Evolutionary conservation across 2,888 invertebrate genomes (phyloP).

Genomic region (Hypercompe scribonia): DNA sequence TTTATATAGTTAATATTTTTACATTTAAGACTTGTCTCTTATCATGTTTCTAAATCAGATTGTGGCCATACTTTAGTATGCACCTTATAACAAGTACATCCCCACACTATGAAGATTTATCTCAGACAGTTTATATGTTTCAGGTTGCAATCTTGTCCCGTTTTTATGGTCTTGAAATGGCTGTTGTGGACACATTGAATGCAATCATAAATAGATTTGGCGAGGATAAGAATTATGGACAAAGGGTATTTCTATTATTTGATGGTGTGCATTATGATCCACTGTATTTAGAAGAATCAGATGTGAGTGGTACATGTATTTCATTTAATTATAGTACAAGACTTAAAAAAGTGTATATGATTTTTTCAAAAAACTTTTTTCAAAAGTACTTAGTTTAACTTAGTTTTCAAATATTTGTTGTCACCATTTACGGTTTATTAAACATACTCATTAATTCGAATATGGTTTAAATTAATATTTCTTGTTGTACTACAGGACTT

Average conservation of each 20-base stretch:
- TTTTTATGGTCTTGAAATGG: constrained; percentile 96
- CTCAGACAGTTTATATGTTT: constrained; percentile 36
- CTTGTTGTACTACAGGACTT: no score
- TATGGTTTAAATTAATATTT: background rate
- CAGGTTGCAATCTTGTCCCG: constrained; percentile 93
- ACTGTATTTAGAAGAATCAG: constrained; percentile 92
- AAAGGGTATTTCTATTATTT: constrained; percentile 95
- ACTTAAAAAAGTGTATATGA: no score
- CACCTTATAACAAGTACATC: background rate
- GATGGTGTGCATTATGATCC: constrained; percentile 99
- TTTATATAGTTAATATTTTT: no score
- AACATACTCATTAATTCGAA: background rate
- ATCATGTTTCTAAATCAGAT: background rate
- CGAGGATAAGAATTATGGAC: constrained; percentile 94
- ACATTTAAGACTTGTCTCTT: no score
- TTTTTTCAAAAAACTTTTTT: no score
- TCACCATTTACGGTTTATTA: no score
- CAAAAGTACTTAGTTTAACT: no score
- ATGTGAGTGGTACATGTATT: constrained; percentile 84
- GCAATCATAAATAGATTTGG: constrained; percentile 97
- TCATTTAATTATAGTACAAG: background rate
- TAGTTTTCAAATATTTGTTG: no score
- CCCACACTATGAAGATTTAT: background rate
- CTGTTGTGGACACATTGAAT: constrained; percentile 96
- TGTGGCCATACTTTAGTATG: background rate